Evolutionary conservation across 2,888 invertebrate species (phyloP).

Genomic region (Cataglyphis cursor): DNA sequence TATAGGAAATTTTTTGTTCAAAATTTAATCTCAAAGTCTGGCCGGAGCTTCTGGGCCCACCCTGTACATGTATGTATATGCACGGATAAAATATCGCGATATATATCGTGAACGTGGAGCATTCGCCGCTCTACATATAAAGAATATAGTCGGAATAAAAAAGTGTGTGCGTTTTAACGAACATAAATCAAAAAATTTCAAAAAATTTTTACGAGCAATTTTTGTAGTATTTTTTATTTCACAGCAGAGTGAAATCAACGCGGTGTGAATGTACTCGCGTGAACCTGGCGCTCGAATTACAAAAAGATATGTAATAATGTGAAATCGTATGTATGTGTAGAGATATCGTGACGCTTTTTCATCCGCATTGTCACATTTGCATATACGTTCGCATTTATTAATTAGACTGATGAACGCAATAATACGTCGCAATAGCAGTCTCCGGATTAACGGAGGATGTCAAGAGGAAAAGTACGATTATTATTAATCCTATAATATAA

Average conservation of each 20-base stretch:
- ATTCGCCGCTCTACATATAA: neutral
- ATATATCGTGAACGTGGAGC: neutral
- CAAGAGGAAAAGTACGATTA: neutral
- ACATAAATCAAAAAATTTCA: neutral
- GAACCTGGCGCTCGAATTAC: neutral
- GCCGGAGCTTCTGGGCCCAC: too few relatives aligned
- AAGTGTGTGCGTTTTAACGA: neutral
- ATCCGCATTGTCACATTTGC: slow-evolving; percentile 1
- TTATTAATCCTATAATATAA: neutral
- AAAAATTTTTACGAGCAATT: neutral
- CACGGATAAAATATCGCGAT: neutral
- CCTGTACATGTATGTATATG: too few relatives aligned
- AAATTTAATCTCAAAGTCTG: too few relatives aligned
- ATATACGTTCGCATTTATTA: slow-evolving; percentile 17
- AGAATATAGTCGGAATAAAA: neutral
- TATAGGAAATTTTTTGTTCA: too few relatives aligned
- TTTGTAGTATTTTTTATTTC: neutral
- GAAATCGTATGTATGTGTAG: neutral
- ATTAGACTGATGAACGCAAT: neutral
- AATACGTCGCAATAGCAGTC: neutral
- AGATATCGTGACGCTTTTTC: neutral
- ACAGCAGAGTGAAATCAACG: neutral
- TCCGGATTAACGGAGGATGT: neutral
- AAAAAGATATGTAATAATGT: neutral
- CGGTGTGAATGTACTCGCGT: neutral